Evolutionary conservation across 2,888 invertebrate genomes (phyloP).

Genomic region (Agrypnus murinus): DNA sequence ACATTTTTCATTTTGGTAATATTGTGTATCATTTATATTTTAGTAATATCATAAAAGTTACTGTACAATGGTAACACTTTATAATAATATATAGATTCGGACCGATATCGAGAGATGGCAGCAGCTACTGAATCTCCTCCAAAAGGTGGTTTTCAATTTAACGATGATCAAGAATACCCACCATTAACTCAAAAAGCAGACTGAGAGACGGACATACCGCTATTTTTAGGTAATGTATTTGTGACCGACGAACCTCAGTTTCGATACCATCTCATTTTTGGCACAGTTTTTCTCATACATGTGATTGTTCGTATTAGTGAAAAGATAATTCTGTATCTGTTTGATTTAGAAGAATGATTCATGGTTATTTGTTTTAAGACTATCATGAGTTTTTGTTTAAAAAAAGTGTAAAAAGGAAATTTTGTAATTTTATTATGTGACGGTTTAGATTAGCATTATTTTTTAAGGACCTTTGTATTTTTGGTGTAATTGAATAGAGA

Average conservation of each 20-base stretch:
- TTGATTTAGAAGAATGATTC: slow-evolving; percentile 59
- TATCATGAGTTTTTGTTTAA: no score
- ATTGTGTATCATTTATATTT: slow-evolving; percentile 5
- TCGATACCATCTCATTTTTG: slow-evolving; percentile 64
- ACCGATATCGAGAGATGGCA: slow-evolving; percentile 83
- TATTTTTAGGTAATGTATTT: slow-evolving; percentile 53
- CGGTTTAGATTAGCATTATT: neutral
- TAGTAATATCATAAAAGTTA: neutral
- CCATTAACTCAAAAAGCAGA: slow-evolving; percentile 81
- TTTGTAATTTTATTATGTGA: neutral
- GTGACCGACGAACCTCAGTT: slow-evolving; percentile 50
- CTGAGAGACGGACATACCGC: slow-evolving; percentile 65
- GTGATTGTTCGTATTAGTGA: slow-evolving; percentile 65
- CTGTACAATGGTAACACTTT: neutral
- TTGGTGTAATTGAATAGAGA: no score
- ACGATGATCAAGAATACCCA: slow-evolving; percentile 89
- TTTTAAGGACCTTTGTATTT: neutral
- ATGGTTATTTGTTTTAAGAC: slow-evolving; percentile 15
- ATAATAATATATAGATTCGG: slow-evolving; percentile 76
- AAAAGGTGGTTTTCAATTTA: slow-evolving; percentile 82
- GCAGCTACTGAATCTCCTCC: slow-evolving; percentile 82
- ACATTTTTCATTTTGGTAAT: slow-evolving; percentile 13
- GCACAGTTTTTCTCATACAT: slow-evolving; percentile 66
- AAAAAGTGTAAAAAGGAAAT: no score
- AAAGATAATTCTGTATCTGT: slow-evolving; percentile 66